phyloP scores from a whole-genome alignment of 2,797 vertebrate species.

The Bothrops alternatus region DNA sequence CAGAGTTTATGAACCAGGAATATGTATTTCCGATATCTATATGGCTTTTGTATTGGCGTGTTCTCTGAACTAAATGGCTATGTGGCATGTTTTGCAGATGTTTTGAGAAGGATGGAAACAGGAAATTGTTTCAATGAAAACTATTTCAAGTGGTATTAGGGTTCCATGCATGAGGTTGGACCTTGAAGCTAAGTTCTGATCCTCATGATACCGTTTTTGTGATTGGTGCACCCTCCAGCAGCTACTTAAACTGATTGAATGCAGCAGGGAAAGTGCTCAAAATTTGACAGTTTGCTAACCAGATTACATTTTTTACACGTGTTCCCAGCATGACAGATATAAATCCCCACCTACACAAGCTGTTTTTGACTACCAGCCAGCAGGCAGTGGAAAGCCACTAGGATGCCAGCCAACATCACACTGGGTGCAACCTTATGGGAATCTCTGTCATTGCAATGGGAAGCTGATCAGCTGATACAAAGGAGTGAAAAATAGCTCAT shows the following conservation, averaged over 20 bases:
- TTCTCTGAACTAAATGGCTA: background rate
- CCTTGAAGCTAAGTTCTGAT: background rate
- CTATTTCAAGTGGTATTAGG: background rate
- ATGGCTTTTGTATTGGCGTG: background rate
- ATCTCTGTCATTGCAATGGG: conserved; percentile 1
- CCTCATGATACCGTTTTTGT: background rate
- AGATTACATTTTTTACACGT: conserved; percentile 15
- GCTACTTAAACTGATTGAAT: background rate
- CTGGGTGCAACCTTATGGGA: background rate
- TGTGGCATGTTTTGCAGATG: background rate
- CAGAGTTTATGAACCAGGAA: background rate
- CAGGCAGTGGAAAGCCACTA: conserved; percentile 20
- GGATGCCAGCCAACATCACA: conserved; percentile 27
- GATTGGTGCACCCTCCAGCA: background rate
- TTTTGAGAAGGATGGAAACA: background rate
- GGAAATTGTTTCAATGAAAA: background rate
- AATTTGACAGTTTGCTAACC: conserved; percentile 6
- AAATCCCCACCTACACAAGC: conserved; percentile 12
- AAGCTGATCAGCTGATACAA: background rate
- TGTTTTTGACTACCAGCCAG: conserved; percentile 28
- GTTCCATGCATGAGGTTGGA: background rate
- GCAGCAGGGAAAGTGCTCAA: background rate
- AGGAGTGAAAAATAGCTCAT: conserved; percentile 3
- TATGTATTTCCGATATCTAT: background rate
- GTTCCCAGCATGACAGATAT: conserved; percentile 26